Evolutionary conservation across 2,797 vertebrate genomes (phyloP).

Genomic region (Perdix hodgsoniae): DNA sequence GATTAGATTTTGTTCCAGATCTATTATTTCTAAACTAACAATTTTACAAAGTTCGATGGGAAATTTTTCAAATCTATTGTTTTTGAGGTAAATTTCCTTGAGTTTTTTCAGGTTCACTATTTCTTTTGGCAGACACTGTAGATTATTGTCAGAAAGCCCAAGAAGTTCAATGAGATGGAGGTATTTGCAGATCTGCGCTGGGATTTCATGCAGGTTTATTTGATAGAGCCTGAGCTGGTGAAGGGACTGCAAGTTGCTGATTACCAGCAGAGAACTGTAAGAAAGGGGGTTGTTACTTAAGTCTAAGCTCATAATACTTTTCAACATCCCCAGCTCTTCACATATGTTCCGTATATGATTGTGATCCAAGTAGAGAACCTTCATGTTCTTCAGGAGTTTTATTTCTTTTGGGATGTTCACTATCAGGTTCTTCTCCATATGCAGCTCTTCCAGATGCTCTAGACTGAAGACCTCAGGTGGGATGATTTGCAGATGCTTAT

Average conservation of each 20-base stretch:
- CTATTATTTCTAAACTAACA: conserved; percentile 69
- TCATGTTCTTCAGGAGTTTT: conserved; percentile 41
- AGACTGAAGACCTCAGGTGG: conserved; percentile 54
- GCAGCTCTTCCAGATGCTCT: conserved; percentile 77
- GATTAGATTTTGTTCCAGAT: conserved; percentile 74
- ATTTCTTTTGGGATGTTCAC: conserved; percentile 66
- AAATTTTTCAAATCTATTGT: conserved; percentile 70
- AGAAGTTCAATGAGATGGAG: conserved; percentile 73
- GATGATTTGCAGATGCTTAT: conserved; percentile 43
- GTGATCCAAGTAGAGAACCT: conserved; percentile 74
- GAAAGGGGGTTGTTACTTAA: conserved; percentile 71
- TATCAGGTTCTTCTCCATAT: conserved; percentile 76
- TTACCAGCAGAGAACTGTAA: neutral
- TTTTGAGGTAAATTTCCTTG: conserved; percentile 77
- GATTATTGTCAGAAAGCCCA: conserved; percentile 70
- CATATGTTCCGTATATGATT: conserved; percentile 63
- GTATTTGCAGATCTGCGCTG: conserved; percentile 63
- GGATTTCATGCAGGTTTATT: conserved; percentile 49
- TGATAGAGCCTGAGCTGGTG: conserved; percentile 72
- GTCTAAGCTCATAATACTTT: conserved; percentile 72
- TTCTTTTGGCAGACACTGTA: conserved; percentile 72
- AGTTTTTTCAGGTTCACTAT: conserved; percentile 71
- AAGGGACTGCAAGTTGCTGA: conserved; percentile 56
- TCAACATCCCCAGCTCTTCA: conserved; percentile 59
- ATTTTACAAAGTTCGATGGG: conserved; percentile 69